Conservation (phyloP, 1,140 invertebrate genomes). For the Drosophila pseudoananassae region DNA sequence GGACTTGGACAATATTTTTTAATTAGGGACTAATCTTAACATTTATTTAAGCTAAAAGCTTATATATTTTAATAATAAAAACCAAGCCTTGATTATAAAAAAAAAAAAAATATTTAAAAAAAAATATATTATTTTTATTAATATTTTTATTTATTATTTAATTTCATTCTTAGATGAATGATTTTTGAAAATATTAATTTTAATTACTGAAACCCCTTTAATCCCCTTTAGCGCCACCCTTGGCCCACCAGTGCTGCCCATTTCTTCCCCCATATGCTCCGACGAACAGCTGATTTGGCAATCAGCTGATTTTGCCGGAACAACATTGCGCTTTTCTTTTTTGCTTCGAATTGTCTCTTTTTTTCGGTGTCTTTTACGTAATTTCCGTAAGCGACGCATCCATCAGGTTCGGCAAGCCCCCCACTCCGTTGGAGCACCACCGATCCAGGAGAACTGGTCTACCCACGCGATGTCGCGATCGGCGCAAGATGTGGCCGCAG, state of each 20-base stretch:
- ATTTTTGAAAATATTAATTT: too few species aligned
- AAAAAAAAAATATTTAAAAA: too few species aligned
- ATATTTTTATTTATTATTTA: too few species aligned
- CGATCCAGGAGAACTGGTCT: slow-evolving; percentile 1
- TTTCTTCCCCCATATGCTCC: not conserved
- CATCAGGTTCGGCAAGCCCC: not conserved
- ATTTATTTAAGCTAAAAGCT: not conserved
- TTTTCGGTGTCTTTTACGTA: not conserved
- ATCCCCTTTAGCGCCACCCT: not conserved
- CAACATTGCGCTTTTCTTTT: not conserved
- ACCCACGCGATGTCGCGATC: slow-evolving; percentile 52
- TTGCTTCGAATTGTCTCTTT: not conserved
- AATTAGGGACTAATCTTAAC: too few species aligned
- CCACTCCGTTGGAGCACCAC: not conserved
- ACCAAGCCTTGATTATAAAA: too few species aligned
- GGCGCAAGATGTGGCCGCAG: slow-evolving; percentile 86
- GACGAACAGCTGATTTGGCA: not conserved
- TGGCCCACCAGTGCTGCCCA: not conserved
- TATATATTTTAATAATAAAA: not conserved
- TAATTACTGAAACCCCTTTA: not conserved
- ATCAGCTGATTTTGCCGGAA: not conserved
- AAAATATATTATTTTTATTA: too few species aligned
- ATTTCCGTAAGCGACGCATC: not conserved
- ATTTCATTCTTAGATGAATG: too few species aligned
- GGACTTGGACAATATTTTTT: too few species aligned